These are phyloP conservation scores for Anguilla megastoma DNA, from an alignment of 2,797 vertebrate species.

Conservation along the genomic window DNA sequence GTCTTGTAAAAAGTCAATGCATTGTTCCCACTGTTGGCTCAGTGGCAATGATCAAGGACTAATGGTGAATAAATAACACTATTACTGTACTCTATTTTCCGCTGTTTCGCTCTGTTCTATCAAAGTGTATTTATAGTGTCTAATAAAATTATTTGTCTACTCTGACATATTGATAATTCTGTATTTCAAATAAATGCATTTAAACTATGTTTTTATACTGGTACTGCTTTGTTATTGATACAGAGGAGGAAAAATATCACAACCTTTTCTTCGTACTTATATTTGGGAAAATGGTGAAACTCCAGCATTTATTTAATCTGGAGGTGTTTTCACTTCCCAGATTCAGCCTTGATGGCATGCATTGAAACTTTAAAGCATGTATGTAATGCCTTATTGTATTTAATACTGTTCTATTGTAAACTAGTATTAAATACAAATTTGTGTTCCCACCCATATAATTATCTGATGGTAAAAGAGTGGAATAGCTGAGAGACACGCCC, in stretches of 20 bases:
- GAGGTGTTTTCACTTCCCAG: background rate
- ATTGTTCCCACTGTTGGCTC: background rate
- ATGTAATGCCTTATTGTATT: background rate
- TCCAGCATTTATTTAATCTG: background rate
- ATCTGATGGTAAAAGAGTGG: background rate
- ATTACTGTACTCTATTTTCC: background rate
- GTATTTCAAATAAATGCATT: background rate
- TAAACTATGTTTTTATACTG: background rate
- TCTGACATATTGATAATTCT: background rate
- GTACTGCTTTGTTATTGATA: background rate
- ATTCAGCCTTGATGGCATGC: background rate
- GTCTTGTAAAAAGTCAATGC: background rate
- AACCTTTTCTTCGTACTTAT: background rate
- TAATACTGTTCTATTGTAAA: background rate
- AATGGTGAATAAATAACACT: background rate
- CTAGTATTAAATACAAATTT: background rate
- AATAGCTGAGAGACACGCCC: background rate
- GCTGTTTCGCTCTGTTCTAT: background rate
- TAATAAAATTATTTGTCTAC: background rate
- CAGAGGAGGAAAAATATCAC: background rate
- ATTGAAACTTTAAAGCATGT: background rate
- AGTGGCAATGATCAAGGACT: slow-evolving; percentile 7
- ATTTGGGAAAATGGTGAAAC: background rate
- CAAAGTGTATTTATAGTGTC: background rate
- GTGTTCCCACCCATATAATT: background rate